Conservation (phyloP, 1,140 invertebrate species). For the Drosophila elegans region DNA sequence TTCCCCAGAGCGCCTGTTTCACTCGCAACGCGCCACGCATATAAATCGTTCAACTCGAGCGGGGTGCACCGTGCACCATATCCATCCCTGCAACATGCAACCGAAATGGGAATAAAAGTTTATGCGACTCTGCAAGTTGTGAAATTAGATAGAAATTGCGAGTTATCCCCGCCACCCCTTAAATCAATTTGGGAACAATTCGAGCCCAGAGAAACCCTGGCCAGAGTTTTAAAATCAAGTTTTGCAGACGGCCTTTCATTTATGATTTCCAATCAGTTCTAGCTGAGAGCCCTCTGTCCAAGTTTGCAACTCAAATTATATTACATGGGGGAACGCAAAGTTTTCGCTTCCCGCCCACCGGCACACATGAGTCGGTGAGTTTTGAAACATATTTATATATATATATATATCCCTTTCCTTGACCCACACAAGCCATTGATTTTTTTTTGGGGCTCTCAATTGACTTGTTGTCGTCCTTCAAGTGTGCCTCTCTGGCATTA, state of each 20-base stretch:
- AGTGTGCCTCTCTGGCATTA: constrained; percentile 8
- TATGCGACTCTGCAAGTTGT: constrained; percentile 48
- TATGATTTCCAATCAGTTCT: constrained; percentile 47
- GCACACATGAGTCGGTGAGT: not conserved
- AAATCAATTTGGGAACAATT: constrained; percentile 23
- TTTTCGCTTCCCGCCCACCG: not conserved
- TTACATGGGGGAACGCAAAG: constrained; percentile 13
- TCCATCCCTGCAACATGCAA: not conserved
- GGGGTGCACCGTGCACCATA: not conserved
- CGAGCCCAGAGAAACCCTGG: not conserved
- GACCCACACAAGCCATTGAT: constrained; percentile 49
- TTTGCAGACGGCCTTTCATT: constrained; percentile 9
- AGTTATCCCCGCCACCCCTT: constrained; percentile 16
- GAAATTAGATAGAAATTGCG: constrained; percentile 59
- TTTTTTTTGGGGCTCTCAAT: constrained; percentile 43
- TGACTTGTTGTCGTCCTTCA: constrained; percentile 36
- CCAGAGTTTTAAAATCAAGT: constrained; percentile 26
- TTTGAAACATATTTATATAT: not conserved
- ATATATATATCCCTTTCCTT: constrained; percentile 9
- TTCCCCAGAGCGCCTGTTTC: not conserved
- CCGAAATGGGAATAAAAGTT: constrained; percentile 22
- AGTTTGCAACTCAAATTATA: constrained; percentile 29
- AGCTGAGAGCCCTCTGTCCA: constrained; percentile 18
- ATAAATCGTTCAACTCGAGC: constrained; percentile 63
- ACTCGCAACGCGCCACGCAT: constrained; percentile 47